These are phyloP conservation scores for Pelmatolapia mariae DNA, from an alignment of 2,113 vertebrate genomes.

Conservation along the genomic window DNA sequence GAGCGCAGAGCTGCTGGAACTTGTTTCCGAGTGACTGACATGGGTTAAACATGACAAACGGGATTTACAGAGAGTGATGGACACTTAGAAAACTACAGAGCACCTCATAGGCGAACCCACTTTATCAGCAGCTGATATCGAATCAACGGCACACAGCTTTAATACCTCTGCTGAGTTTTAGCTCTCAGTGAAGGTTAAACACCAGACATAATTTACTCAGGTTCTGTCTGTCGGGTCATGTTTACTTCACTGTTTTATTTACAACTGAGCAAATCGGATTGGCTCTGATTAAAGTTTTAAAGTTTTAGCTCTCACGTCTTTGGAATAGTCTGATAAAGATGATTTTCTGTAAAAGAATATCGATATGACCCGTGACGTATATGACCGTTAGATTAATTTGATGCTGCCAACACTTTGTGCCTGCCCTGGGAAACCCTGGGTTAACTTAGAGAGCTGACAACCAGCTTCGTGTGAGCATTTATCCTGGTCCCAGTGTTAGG, in stretches of 20 bases:
- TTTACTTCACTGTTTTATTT: background rate
- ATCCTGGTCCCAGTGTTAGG: background rate
- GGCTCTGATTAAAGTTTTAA: background rate
- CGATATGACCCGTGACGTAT: accelerated
- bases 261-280: accelerated
- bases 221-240: background rate
- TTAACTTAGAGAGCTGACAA: accelerated
- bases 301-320: background rate
- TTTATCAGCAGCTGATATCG: background rate
- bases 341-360: background rate
- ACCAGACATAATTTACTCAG: accelerated
- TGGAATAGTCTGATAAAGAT: background rate
- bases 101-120: background rate
- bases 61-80: accelerated
- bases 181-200: background rate
- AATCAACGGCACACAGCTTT: background rate
- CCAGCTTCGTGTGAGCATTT: background rate
- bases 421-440: background rate
- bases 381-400: accelerated
- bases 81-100: background rate
- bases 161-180: background rate
- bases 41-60: background rate
- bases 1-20: background rate
- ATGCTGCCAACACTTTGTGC: background rate
- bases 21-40: background rate